A percentile compares a stretch with the other conserved stretches of the same genome.
Conservation (phyloP, 2,888 invertebrate species). For the Drosophila nigricruria region DNA sequence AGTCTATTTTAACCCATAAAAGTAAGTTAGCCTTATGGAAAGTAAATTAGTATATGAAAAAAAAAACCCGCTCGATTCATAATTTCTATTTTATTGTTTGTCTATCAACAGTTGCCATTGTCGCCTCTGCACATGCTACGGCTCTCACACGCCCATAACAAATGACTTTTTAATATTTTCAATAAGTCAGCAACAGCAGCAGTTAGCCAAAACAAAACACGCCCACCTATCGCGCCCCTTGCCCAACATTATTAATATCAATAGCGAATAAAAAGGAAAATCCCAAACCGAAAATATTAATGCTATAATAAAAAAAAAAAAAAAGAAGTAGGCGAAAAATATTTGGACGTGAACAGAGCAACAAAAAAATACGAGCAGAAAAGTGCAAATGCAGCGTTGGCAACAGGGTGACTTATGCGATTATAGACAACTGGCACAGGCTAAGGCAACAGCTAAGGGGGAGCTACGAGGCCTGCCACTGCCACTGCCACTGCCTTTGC, state of each 20-base stretch:
- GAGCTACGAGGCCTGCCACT: conserved; percentile 35
- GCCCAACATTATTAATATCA: conserved; percentile 61
- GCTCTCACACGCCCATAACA: conserved; percentile 45
- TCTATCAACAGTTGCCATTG: conserved; percentile 55
- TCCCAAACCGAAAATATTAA: conserved; percentile 57
- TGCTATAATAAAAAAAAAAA: conserved; percentile 43
- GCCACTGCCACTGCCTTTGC: conserved; percentile 40
- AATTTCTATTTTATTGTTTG: conserved; percentile 7
- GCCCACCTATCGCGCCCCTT: conserved; percentile 57
- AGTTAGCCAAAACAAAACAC: conserved; percentile 65
- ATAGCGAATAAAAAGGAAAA: conserved; percentile 38
- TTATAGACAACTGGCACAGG: conserved; percentile 82
- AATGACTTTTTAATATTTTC: conserved; percentile 81
- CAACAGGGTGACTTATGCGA: conserved; percentile 84
- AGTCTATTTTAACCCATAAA: not conserved
- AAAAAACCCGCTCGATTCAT: not conserved
- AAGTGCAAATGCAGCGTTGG: conserved; percentile 75
- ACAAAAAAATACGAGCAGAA: conserved; percentile 44
- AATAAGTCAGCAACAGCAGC: conserved; percentile 66
- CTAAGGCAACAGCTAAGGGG: conserved; percentile 3
- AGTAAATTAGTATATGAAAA: not conserved
- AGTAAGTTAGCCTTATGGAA: not conserved
- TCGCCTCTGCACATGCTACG: conserved; percentile 15
- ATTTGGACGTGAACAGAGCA: conserved; percentile 37
- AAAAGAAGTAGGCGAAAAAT: conserved; percentile 26